Evolutionary conservation across 2,797 vertebrate species (phyloP).

Genomic region (Oreochromis mossambicus): DNA sequence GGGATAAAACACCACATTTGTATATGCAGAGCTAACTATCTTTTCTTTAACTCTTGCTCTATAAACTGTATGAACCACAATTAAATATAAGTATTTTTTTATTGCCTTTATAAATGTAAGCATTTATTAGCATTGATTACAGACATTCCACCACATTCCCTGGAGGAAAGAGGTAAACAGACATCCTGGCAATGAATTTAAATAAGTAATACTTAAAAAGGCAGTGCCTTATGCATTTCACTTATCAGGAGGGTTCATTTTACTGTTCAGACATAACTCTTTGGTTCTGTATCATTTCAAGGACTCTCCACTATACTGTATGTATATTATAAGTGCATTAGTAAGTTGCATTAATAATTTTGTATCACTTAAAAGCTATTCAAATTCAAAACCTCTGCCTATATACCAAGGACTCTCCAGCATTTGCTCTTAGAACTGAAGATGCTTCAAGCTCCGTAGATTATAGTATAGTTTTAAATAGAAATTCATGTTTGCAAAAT

Average conservation of each 20-base stretch:
- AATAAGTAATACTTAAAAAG: background rate
- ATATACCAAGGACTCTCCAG: background rate
- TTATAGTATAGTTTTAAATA: background rate
- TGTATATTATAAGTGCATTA: background rate
- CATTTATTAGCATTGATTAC: background rate
- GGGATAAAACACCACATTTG: background rate
- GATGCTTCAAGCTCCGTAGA: background rate
- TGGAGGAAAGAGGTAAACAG: background rate
- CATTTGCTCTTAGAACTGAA: background rate
- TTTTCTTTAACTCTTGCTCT: background rate
- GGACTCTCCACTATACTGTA: background rate
- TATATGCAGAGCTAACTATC: background rate
- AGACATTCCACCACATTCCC: background rate
- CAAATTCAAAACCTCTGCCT: background rate
- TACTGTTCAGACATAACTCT: background rate
- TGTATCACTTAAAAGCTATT: background rate
- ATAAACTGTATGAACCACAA: background rate
- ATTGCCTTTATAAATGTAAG: background rate
- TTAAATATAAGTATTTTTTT: background rate
- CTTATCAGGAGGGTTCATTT: background rate
- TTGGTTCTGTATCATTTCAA: background rate
- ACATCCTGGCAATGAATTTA: background rate
- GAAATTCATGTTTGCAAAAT: background rate
- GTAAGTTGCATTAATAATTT: background rate
- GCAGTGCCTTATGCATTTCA: background rate